Conservation (phyloP, 2,888 invertebrate species). For the Podotricha telesiphe region DNA sequence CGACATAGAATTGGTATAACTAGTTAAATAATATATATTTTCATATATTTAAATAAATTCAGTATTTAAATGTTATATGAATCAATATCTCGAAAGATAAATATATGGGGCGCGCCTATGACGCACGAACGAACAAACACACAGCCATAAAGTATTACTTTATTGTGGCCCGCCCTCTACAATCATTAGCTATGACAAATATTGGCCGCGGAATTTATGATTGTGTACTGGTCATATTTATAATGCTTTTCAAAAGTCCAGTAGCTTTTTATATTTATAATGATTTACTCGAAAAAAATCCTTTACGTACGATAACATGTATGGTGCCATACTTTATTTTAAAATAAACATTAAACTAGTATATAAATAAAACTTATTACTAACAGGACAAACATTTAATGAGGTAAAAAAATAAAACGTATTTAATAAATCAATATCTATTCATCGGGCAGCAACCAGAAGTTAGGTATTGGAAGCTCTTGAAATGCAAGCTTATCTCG, state of each 20-base stretch:
- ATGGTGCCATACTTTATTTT: no score
- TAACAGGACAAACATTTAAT: background rate
- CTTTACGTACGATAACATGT: no score
- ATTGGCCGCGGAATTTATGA: constrained; percentile 62
- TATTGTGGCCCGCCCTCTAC: constrained; percentile 74
- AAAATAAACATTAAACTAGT: background rate
- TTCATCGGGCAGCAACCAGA: background rate
- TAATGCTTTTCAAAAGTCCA: constrained; percentile 25
- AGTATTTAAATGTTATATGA: constrained; percentile 2
- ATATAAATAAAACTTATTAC: background rate
- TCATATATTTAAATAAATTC: background rate
- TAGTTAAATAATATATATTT: no score
- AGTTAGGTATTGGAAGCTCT: constrained; percentile 7
- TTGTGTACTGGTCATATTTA: constrained; percentile 53
- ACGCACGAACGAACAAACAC: constrained; percentile 74
- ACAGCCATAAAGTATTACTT: constrained; percentile 76
- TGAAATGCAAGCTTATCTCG: constrained; percentile 13
- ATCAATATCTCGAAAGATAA: constrained; percentile 38
- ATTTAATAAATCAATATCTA: constrained; percentile 7
- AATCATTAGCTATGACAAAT: constrained; percentile 66
- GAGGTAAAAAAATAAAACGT: background rate
- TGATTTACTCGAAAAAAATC: background rate
- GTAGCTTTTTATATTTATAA: constrained; percentile 6
- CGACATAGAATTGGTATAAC: no score
- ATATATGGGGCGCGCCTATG: constrained; percentile 67